Evolutionary conservation across 1,140 invertebrate species (phyloP), one percentile per base, ranked within the genome.

Genomic region (Cylas formicarius): DNA sequence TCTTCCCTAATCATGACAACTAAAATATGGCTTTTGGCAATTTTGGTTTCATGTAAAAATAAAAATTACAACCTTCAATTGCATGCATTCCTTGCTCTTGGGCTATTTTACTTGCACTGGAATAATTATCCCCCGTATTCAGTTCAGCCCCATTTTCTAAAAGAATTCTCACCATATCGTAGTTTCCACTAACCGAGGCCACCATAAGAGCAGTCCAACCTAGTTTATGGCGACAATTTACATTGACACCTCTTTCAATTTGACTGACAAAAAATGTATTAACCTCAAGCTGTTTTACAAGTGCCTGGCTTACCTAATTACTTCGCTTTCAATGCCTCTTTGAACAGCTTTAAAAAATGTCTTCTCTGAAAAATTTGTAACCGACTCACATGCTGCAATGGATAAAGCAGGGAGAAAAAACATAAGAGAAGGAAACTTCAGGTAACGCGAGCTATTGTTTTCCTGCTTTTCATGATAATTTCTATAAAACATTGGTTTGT

Each of bases 131-230:
- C 27, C 73, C 77, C 6, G 80, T 55, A 70, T 93, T 84, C 2
- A 82, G 75, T 68, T 90, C 79, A 22, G 88, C 89, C 17, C 90
- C 90, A 42, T 74, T 68, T 10, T 77, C 68, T 21, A 94, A 61
- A 16, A 95, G 68, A 48, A 78, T 63, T 65, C 75, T 72, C 2
- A 90, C 74, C 43, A 76, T 75, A 17, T 77, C 72, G 14, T 68
- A 40, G 52, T 78, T 75, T 29, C 78, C 77, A 69, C 89, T 91
- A 11, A 90, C 80, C 18, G 83, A 82, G 39, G 89, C 88, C 32
- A 82, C 75, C 68, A 91, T 88, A 21, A 94, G 68, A 9, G 86
- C 75, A 31, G 86, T 91, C 89, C 90, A 93, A 23, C 90, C 90
- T 20, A 90, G 68, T 11, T 67, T 44, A 67, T 90, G 85, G 2